Conservation (phyloP, 2,797 vertebrate species). For the Spizella passerina region DNA sequence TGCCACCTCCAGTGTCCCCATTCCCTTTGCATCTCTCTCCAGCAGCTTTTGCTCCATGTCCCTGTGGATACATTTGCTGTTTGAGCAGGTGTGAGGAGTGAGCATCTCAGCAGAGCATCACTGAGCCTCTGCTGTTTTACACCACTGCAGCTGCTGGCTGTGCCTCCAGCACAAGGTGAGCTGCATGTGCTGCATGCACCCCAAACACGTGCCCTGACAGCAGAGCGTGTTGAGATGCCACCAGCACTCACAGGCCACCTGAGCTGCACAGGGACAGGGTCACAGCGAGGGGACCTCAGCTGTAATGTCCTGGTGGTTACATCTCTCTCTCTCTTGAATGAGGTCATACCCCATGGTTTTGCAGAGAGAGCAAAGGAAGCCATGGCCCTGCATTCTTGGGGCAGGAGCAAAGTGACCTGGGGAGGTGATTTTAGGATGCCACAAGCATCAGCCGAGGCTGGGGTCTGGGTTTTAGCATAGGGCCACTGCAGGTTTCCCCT, state of each 20-base stretch:
- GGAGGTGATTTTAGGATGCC: not conserved
- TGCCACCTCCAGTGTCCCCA: not conserved
- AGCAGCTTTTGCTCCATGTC: not conserved
- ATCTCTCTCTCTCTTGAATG: not conserved
- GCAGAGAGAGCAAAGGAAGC: accelerated
- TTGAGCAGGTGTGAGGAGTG: not conserved
- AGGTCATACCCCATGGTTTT: not conserved
- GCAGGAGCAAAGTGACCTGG: not conserved
- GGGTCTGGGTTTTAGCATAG: not conserved
- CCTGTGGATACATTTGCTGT: not conserved
- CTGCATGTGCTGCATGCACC: accelerated
- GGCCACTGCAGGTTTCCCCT: not conserved
- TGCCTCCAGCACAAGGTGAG: not conserved
- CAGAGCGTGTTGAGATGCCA: not conserved
- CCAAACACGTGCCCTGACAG: accelerated
- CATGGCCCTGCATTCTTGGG: accelerated
- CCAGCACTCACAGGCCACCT: not conserved
- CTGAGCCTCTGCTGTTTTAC: not conserved
- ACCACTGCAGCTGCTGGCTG: accelerated
- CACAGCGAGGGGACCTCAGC: not conserved
- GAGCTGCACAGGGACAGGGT: not conserved
- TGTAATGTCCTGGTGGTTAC: not conserved
- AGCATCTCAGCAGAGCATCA: not conserved
- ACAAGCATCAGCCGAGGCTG: not conserved
- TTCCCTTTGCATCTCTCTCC: not conserved